phyloP scores from a whole-genome alignment of 2,797 vertebrate species.

The Chromis chromis region DNA sequence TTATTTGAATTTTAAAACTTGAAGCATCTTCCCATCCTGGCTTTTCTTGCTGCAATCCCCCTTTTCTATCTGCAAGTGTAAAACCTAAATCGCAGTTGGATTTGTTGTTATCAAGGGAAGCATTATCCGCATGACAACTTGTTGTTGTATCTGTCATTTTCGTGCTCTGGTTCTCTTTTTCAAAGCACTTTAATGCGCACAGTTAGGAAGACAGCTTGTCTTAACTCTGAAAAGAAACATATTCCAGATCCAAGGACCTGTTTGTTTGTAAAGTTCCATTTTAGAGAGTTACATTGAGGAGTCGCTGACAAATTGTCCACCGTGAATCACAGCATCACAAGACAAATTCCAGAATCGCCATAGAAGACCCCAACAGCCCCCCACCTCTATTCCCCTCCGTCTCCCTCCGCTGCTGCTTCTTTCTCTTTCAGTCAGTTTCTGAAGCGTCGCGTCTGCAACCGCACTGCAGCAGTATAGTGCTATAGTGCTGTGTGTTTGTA shows the following conservation, averaged over 20 bases:
- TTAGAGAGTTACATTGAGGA: neutral
- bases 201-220: neutral
- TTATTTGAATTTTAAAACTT: neutral
- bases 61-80: neutral
- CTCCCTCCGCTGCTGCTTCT: constrained; percentile 31
- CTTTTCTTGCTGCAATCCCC: neutral
- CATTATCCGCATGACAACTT: neutral
- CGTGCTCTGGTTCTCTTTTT: neutral
- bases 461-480: constrained; percentile 70
- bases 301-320: neutral
- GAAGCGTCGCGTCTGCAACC: constrained; percentile 53
- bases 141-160: neutral
- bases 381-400: constrained; percentile 18
- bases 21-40: neutral
- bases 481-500: constrained; percentile 31
- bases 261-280: constrained; percentile 7
- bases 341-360: constrained; percentile 2
- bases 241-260: neutral
- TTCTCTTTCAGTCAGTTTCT: constrained; percentile 49
- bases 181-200: neutral
- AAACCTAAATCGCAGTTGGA: neutral
- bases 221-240: neutral
- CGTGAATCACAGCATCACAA: constrained; percentile 10
- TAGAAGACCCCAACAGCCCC: constrained; percentile 6
- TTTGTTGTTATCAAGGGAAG: too few relatives aligned